Evolutionary conservation across 1,140 invertebrate genomes (phyloP).

Genomic region (Caerostris darwini): DNA sequence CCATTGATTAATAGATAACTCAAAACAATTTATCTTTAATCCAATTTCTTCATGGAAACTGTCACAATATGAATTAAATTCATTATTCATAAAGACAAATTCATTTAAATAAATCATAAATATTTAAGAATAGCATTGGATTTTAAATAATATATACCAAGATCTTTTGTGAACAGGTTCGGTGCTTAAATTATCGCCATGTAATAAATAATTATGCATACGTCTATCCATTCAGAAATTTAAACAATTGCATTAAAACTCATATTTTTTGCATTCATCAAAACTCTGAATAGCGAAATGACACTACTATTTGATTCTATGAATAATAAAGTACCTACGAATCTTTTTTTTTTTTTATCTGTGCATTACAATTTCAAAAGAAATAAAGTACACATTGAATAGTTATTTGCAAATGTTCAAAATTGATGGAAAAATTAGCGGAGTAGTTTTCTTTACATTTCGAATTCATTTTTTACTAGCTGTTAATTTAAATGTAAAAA

Average conservation of each 20-base stretch:
- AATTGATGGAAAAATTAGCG: neutral
- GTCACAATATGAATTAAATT: too few species aligned
- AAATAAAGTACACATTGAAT: neutral
- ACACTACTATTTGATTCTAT: neutral
- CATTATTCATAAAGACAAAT: too few species aligned
- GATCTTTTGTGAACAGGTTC: too few species aligned
- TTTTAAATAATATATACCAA: too few species aligned
- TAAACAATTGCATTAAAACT: neutral
- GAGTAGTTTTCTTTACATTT: neutral
- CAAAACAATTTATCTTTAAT: too few species aligned
- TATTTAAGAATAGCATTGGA: too few species aligned
- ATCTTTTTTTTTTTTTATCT: neutral
- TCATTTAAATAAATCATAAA: too few species aligned
- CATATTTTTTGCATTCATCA: neutral
- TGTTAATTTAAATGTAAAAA: slow-evolving; percentile 1
- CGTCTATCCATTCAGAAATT: neutral
- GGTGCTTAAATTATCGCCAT: too few species aligned
- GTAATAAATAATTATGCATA: too few species aligned
- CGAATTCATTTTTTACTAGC: neutral
- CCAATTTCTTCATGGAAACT: too few species aligned
- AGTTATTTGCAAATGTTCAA: neutral
- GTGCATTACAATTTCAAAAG: neutral
- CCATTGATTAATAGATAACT: too few species aligned
- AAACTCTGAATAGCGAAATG: neutral
- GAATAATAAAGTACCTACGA: neutral